Base-by-base conservation (phyloP, 1,140 invertebrate genomes). In the Brachystomella parvula region DNA sequence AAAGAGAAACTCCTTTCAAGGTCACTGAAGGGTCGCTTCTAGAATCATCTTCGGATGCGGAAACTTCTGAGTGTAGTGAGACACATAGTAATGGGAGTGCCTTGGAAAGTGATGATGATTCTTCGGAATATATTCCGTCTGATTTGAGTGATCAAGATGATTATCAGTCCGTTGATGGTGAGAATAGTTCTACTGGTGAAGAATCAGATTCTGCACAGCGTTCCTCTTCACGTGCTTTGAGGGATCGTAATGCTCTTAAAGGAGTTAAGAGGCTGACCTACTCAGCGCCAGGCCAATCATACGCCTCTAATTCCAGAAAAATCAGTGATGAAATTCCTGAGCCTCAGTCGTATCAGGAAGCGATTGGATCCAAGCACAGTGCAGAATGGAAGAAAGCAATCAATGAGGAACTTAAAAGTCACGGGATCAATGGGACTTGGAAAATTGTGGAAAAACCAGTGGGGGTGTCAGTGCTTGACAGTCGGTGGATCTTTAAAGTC, bases 401-500 rank as follows among this genome's bases (percentile, higher is more conserved):
- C 58, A 17, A 71, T 26, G 63, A 58, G 19, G 72, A 75, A 60
- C 39, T 73, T 6, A 9, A 31, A n/a, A 72, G 73, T 53, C 61
- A 74, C n/a, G n/a, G 39, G 29, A 39, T 65, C 21, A 73, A 74
- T 44, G 49, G 69, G 3, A 70, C 68, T 12, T 75, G 74, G 73
- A 57, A 63, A 33, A 66, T 79, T 68, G 77, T 79, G 26, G 47
- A 68, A 31, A 76, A 67, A 57, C 77, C 79, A 31, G 56, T 67
- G 15, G 72, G 77, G 71, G 76, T 73, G 75, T 68, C 61, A 62
- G 30, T 66, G 9, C 70, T 79, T 30, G 61, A 76, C 63, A 76
- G 74, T 60, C 75, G 75, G 69, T 72, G 72, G 77, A 72, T 81
- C 9, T 80, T 74, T 17, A 73, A 71, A 63, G 72, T 75, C 21